A percentile compares a stretch with the other conserved stretches of the same genome.
Conservation (phyloP, 2,113 vertebrate genomes). For the Arizona elegans region DNA sequence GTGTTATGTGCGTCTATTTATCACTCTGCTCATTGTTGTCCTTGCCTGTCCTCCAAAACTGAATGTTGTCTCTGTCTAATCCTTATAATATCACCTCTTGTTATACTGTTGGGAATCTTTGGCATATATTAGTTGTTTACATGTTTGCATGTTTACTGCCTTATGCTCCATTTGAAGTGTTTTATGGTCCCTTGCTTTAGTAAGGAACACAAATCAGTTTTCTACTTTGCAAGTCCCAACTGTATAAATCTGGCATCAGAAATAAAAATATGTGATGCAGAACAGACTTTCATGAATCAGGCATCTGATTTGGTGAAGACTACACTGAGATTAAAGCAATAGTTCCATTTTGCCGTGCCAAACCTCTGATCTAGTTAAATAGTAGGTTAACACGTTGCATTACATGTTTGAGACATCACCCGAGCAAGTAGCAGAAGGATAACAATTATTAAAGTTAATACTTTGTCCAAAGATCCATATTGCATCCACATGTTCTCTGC, state of each 20-base stretch:
- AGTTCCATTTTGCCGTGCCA: not conserved
- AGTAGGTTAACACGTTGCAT: not conserved
- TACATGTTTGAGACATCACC: not conserved
- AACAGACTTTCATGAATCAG: not conserved
- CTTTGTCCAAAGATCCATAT: not conserved
- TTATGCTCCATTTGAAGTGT: not conserved
- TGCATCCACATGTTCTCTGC: not conserved
- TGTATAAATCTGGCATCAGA: not conserved
- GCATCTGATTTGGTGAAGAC: not conserved
- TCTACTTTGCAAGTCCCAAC: not conserved
- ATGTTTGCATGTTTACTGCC: not conserved
- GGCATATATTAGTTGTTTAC: not conserved
- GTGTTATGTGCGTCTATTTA: not conserved
- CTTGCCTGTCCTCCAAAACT: not conserved
- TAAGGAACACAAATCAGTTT: not conserved
- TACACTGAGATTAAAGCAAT: not conserved
- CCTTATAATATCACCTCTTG: not conserved
- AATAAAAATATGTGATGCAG: not conserved
- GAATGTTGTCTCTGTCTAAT: not conserved
- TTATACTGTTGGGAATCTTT: not conserved
- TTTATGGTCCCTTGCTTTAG: not conserved
- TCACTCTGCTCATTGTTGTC: not conserved
- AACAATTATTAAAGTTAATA: not conserved
- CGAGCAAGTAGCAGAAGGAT: not conserved
- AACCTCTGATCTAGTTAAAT: not conserved